Evolutionary conservation across 1,140 invertebrate species (phyloP), one percentile per base, ranked within the genome.

Genomic region (Drosophila insularis): DNA sequence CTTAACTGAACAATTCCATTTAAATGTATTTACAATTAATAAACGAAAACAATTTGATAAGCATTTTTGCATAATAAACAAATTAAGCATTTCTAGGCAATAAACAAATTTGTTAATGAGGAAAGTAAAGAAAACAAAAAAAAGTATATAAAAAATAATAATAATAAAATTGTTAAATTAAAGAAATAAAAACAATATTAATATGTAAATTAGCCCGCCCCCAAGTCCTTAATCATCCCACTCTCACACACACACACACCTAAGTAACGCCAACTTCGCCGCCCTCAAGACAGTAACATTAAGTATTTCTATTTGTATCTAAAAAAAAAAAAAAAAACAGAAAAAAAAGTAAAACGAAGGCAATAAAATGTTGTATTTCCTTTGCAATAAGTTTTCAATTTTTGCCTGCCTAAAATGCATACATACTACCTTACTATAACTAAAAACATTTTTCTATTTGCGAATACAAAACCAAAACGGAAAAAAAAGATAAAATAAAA

Each of bases 91-190:
- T 87, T 87, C 80, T 89, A 87, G 84, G 73, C 84, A 89, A 73
- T 80, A 89, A 89, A 84, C 84, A 89, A 89, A 84, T 87, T 87
- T 87, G 84, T 87, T 76, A 79, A 78, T 32, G 54, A 70, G 40
- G 61, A 43, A 61, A 60, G 2, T 19, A 82, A 70, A 79, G 8
- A 21, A 37, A 37, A 37, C 1, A 32, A 32, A 10, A 8, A 32
- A 23, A 23, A 23, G 23, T 27, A 27, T 27, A 27, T 27, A 27
- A 27, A 27, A 27, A 27, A 27, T 27, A 27, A 35, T 35, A 37
- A 37, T 37, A 37, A 50, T 50, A 21, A 46, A 66, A 62, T 19
- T 14, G 58, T 50, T 72, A 56, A 78, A 82, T 69, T 50, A 74
- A 43, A 80, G 54, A 72, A 84, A 75, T 87, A 89, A 84, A 87